phyloP scores from a whole-genome alignment of 2,797 vertebrate species.

The Anguilla marmorata region DNA sequence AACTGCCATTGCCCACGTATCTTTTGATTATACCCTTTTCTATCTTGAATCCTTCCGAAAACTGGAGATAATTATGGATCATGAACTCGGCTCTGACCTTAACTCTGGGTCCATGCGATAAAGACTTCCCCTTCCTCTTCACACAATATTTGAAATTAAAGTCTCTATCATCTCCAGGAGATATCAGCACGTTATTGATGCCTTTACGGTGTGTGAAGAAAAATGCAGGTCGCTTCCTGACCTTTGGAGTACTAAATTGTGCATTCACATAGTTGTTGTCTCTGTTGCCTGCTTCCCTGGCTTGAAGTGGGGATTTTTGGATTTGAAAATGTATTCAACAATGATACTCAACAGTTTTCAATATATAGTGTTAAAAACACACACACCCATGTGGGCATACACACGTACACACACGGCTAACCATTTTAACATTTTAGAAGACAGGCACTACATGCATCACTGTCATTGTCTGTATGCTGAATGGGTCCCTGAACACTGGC shows the following conservation, averaged over 20 bases:
- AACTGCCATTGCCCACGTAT: not conserved
- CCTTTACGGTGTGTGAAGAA: not conserved
- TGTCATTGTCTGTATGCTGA: slow-evolving; percentile 14
- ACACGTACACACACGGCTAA: not conserved
- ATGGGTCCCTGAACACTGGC: slow-evolving; percentile 30
- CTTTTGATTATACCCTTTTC: slow-evolving; percentile 14
- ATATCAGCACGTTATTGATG: not conserved
- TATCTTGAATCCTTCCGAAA: not conserved
- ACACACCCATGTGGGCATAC: not conserved
- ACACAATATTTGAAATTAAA: not conserved
- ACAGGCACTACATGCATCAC: not conserved
- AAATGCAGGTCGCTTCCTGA: not conserved
- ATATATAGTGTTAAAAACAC: too few species aligned
- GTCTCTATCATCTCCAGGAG: not conserved
- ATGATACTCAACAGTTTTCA: not conserved
- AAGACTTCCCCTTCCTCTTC: not conserved
- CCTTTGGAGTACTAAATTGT: not conserved
- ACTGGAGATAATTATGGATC: slow-evolving; percentile 16
- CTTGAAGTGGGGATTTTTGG: not conserved
- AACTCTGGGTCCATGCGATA: not conserved
- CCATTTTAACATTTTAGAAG: not conserved
- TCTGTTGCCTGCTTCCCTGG: not conserved
- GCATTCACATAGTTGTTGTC: not conserved
- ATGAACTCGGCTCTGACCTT: slow-evolving; percentile 14
- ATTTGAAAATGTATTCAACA: not conserved